Evolutionary conservation across 2,113 vertebrate genomes (phyloP).

Genomic region (Carollia perspicillata): DNA sequence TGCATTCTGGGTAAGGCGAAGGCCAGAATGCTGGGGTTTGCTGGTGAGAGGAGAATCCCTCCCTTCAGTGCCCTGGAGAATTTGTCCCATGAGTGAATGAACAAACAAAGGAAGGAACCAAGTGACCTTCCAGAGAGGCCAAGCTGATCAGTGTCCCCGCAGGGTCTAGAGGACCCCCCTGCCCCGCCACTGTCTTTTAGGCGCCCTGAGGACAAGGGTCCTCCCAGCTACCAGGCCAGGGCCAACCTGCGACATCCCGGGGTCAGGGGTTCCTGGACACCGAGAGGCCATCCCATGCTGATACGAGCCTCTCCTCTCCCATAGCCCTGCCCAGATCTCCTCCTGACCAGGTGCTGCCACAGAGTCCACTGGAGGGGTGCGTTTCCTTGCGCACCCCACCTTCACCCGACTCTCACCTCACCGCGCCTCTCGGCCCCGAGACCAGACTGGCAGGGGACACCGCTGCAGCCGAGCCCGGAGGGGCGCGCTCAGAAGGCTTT

Average conservation of each 20-base stretch:
- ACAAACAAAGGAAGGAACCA: not conserved
- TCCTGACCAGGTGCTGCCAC: not conserved
- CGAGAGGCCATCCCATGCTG: not conserved
- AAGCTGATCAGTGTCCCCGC: not conserved
- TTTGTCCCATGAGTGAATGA: not conserved
- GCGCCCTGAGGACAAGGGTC: not conserved
- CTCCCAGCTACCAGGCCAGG: not conserved
- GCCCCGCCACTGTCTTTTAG: rapidly evolving
- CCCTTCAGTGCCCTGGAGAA: not conserved
- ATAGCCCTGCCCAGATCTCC: not conserved
- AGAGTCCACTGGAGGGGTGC: rapidly evolving
- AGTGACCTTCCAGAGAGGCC: not conserved
- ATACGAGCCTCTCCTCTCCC: rapidly evolving
- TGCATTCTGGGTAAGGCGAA: not conserved
- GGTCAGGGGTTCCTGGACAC: not conserved
- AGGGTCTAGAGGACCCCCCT: rapidly evolving
- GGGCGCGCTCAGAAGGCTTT: not conserved
- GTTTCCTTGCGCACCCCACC: not conserved
- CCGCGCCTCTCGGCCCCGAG: not conserved
- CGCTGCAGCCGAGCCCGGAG: not conserved
- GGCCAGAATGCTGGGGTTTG: not conserved
- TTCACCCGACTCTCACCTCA: not conserved
- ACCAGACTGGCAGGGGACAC: not conserved
- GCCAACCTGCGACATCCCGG: not conserved
- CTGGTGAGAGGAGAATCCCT: not conserved